phyloP scores from a whole-genome alignment of 2,888 invertebrate genomes.

The Strigamia maritima region DNA sequence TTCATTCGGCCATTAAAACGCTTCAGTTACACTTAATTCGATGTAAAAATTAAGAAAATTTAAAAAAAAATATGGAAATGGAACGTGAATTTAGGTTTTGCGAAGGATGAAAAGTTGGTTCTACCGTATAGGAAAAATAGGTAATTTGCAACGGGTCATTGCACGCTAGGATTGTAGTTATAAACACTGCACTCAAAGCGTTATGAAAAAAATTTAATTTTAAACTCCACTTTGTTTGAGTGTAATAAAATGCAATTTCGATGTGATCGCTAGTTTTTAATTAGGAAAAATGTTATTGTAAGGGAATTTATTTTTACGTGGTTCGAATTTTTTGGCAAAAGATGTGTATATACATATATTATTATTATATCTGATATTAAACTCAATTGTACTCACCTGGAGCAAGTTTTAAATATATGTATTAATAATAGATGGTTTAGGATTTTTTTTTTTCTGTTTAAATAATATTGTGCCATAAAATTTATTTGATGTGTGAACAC shows the following conservation, averaged over 20 bases:
- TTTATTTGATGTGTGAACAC: not conserved
- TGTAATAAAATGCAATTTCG: slow-evolving; percentile 23
- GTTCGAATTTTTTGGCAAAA: not conserved
- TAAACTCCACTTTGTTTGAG: not conserved
- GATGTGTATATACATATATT: slow-evolving; percentile 5
- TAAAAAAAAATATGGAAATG: no score
- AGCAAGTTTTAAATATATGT: not conserved
- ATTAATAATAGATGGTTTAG: not conserved
- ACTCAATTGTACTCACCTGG: not conserved
- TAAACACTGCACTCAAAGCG: not conserved
- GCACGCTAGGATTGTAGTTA: not conserved
- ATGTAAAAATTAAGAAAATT: no score
- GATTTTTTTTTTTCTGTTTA: not conserved
- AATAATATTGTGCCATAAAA: not conserved
- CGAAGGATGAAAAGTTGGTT: no score
- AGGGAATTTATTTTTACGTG: slow-evolving; percentile 3
- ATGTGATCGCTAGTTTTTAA: slow-evolving; percentile 6
- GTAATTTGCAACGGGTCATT: no score
- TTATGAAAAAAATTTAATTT: not conserved
- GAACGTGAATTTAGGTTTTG: not conserved
- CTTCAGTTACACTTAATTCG: no score
- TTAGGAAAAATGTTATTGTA: not conserved
- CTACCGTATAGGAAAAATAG: no score
- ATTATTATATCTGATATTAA: not conserved
- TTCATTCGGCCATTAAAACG: no score